Evolutionary conservation across 2,888 invertebrate genomes (phyloP).

Genomic region (Melitaea athalia): DNA sequence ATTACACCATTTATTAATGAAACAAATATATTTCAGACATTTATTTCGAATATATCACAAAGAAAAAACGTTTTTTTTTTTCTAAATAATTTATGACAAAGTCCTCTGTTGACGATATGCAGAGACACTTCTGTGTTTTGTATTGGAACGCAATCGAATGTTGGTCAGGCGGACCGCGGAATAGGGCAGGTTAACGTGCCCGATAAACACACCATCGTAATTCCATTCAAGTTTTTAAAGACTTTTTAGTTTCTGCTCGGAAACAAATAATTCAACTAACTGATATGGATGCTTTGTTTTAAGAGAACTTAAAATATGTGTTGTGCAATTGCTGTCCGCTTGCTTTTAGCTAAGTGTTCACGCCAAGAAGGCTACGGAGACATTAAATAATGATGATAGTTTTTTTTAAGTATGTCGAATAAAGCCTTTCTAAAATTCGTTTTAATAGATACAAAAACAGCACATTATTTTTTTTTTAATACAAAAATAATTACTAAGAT

Average conservation of each 20-base stretch:
- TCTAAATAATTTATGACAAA: not conserved
- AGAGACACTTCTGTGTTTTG: slow-evolving; percentile 38
- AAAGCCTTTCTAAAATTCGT: not conserved
- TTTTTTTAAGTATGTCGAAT: slow-evolving; percentile 35
- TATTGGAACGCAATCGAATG: slow-evolving; percentile 46
- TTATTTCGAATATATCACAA: not conserved
- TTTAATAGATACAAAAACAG: too few relatives aligned
- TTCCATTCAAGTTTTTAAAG: slow-evolving; percentile 58
- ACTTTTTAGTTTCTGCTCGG: slow-evolving; percentile 52
- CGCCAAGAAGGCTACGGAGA: slow-evolving; percentile 55
- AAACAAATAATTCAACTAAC: slow-evolving; percentile 53
- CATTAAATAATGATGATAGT: slow-evolving; percentile 55
- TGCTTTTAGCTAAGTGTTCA: slow-evolving; percentile 53
- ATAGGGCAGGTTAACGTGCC: slow-evolving; percentile 57
- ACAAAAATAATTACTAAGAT: too few relatives aligned
- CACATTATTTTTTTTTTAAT: too few relatives aligned
- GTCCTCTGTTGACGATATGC: slow-evolving; percentile 10
- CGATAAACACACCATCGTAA: slow-evolving; percentile 58
- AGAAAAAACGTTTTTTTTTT: not conserved
- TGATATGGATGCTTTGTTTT: slow-evolving; percentile 60
- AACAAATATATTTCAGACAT: not conserved
- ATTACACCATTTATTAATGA: not conserved
- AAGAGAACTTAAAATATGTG: slow-evolving; percentile 51
- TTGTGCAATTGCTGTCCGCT: slow-evolving; percentile 63
- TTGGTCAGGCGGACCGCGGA: slow-evolving; percentile 52